Conservation (phyloP, 2,888 invertebrate species). For the Hyalella azteca region DNA sequence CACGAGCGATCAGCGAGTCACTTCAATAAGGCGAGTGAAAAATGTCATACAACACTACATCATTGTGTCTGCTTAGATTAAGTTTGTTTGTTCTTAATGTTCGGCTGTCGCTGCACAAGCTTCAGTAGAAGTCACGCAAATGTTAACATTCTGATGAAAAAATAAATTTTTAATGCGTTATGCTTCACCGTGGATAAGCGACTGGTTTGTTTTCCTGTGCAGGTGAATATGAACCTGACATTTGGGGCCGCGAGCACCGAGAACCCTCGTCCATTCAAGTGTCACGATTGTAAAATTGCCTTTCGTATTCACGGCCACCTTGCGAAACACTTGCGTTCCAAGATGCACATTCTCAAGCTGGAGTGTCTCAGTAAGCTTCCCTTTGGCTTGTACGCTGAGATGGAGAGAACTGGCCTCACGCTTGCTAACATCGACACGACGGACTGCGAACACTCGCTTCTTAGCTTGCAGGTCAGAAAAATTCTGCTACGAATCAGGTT, state of each 20-base stretch:
- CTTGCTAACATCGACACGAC: slow-evolving; percentile 94
- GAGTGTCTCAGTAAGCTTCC: slow-evolving; percentile 78
- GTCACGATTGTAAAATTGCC: slow-evolving; percentile 93
- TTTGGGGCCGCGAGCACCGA: slow-evolving; percentile 79
- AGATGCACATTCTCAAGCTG: slow-evolving; percentile 92
- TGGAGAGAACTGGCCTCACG: slow-evolving; percentile 87
- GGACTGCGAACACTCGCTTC: slow-evolving; percentile 92
- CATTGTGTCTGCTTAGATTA: too few relatives aligned
- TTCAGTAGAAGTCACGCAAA: too few relatives aligned
- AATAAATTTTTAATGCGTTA: too few relatives aligned
- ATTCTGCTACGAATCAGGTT: too few relatives aligned
- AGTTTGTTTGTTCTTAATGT: too few relatives aligned
- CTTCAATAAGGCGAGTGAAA: slow-evolving; percentile 83
- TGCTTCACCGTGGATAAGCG: too few relatives aligned
- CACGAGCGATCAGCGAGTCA: slow-evolving; percentile 91
- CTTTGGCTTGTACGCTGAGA: slow-evolving; percentile 80
- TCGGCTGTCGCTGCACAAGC: too few relatives aligned
- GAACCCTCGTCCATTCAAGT: slow-evolving; percentile 95
- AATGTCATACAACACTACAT: too few relatives aligned
- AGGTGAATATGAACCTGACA: slow-evolving; percentile 80
- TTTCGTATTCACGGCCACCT: slow-evolving; percentile 96
- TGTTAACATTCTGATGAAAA: too few relatives aligned
- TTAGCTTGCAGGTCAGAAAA: slow-evolving; percentile 78
- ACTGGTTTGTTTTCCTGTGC: too few relatives aligned
- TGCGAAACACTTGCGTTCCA: slow-evolving; percentile 94